Conservation (phyloP, 2,797 vertebrate genomes). For the Trematomus bernacchii region DNA sequence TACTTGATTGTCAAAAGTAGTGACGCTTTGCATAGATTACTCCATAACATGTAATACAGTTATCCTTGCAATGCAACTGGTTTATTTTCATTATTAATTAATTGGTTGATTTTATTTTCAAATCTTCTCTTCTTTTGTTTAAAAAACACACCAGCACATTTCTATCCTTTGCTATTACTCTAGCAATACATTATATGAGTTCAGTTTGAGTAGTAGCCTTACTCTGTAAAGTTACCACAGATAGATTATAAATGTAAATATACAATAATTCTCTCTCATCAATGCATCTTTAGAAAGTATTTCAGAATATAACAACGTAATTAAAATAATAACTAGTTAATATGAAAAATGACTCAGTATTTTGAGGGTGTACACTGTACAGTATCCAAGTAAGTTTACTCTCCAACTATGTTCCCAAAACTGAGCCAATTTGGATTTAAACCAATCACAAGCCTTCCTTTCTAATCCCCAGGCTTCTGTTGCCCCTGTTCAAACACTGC, state of each 20-base stretch:
- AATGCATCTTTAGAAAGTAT: neutral
- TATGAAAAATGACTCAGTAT: neutral
- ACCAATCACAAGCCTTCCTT: conserved; percentile 18
- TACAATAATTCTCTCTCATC: neutral
- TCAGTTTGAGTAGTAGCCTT: neutral
- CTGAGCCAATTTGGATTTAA: conserved; percentile 4
- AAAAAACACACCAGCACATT: neutral
- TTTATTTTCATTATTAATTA: neutral
- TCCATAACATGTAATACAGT: neutral
- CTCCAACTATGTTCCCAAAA: neutral
- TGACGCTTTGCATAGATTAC: neutral
- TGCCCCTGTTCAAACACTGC: neutral
- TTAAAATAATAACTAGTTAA: neutral
- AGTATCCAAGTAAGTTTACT: neutral
- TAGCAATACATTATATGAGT: neutral
- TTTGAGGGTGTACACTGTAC: neutral
- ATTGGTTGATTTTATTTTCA: neutral
- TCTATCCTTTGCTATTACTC: neutral
- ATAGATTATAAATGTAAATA: conserved; percentile 4
- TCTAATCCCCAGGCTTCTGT: neutral
- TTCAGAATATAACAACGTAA: neutral
- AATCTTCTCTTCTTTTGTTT: neutral
- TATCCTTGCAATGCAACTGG: neutral
- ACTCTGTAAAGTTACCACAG: neutral
- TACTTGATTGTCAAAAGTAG: neutral